Conservation (phyloP, 2,888 invertebrate species). For the Tiphia femorata region DNA sequence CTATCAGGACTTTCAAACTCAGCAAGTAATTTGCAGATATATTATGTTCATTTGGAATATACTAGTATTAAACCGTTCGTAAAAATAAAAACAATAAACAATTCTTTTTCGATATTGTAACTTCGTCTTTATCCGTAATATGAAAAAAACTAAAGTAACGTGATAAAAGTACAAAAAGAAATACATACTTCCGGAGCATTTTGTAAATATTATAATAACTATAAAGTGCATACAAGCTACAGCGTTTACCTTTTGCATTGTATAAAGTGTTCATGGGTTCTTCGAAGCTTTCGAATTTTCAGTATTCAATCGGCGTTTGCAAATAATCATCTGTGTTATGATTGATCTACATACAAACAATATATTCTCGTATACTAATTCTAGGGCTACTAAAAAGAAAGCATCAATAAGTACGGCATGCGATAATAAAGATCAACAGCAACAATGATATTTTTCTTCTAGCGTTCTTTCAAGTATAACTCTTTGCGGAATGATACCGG, state of each 20-base stretch:
- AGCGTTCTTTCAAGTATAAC: not conserved
- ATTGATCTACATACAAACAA: too few species aligned
- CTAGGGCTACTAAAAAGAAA: slow-evolving; percentile 41
- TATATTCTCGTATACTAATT: slow-evolving; percentile 29
- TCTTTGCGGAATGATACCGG: not conserved
- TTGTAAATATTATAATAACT: not conserved
- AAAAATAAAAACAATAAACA: slow-evolving; percentile 23
- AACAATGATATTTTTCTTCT: too few species aligned
- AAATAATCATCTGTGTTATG: too few species aligned
- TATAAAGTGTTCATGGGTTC: not conserved
- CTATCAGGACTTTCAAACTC: slow-evolving; percentile 39
- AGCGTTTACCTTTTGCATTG: too few species aligned
- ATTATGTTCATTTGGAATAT: slow-evolving; percentile 32
- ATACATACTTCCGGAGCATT: too few species aligned
- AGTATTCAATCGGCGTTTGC: not conserved
- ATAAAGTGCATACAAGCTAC: not conserved
- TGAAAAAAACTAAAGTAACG: slow-evolving; percentile 3
- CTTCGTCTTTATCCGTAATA: slow-evolving; percentile 4
- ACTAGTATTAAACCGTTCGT: slow-evolving; percentile 13
- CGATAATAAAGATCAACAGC: too few species aligned
- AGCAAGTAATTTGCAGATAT: slow-evolving; percentile 32
- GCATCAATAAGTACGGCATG: slow-evolving; percentile 55
- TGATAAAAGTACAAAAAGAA: not conserved
- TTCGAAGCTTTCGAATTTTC: not conserved
- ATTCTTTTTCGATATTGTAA: slow-evolving; percentile 9